phyloP scores from a whole-genome alignment of 2,888 invertebrate species.

The Danaus chrysippus region DNA sequence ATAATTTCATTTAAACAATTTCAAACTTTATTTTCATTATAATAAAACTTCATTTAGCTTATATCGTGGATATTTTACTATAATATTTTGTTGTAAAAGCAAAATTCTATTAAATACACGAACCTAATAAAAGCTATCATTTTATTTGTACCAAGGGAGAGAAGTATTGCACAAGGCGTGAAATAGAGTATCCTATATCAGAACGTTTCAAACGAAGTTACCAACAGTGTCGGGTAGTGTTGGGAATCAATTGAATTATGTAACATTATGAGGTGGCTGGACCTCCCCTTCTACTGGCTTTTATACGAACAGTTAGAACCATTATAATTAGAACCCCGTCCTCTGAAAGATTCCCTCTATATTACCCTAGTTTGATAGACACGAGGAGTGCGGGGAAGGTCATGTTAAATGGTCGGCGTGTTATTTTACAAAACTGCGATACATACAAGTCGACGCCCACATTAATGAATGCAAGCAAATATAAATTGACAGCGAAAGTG shows the following conservation, averaged over 20 bases:
- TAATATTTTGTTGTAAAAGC: background rate
- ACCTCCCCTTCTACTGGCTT: too few species aligned
- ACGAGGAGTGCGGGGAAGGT: conserved; percentile 4
- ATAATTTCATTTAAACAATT: background rate
- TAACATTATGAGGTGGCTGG: conserved; percentile 69
- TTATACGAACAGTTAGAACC: conserved; percentile 24
- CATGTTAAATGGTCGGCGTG: background rate
- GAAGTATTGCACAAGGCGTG: conserved; percentile 66
- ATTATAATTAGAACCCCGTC: conserved; percentile 21
- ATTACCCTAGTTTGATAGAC: conserved; percentile 18
- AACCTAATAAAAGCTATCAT: conserved; percentile 32
- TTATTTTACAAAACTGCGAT: background rate
- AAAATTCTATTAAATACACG: conserved; percentile 30
- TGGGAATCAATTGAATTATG: conserved; percentile 78
- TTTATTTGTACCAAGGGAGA: conserved; percentile 51
- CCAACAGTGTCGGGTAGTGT: conserved; percentile 74
- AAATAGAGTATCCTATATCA: conserved; percentile 76
- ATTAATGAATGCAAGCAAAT: conserved; percentile 72
- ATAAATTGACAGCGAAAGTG: conserved; percentile 73
- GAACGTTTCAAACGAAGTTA: conserved; percentile 77
- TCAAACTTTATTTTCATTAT: too few species aligned
- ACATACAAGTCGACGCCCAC: conserved; percentile 39
- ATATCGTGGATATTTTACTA: background rate
- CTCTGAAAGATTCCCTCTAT: background rate
- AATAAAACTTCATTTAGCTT: too few species aligned